Base-by-base conservation (phyloP, 2,797 vertebrate genomes). In the Sebastes itinus region DNA sequence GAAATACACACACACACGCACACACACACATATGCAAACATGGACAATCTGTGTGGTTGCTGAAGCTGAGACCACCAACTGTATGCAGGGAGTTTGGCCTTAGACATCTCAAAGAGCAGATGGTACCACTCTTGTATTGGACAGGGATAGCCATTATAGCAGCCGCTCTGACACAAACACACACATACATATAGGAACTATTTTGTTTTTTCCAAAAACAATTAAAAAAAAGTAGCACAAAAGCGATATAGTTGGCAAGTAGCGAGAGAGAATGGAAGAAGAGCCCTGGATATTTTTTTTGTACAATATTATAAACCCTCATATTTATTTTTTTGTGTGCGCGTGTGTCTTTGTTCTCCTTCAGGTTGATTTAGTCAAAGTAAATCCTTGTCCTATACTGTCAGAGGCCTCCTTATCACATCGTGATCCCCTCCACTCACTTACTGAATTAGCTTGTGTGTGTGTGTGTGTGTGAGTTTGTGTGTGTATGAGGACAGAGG, bases 401-500 rank as follows among this genome's bases (percentile, higher is more conserved):
- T 81, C 71, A 72, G 78, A 88, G 66, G 80, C 69, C 60, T 89
- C 77, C 88, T 90, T 86, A 88, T 92, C 88, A 79, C 82, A 71
- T 82, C 18, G 66, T 56, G 68, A 88, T 86, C 83, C 70, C 46
- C 46, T 49, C 46, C 46, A 49, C 46, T 49, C 46, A 49, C 46
- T 49, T 49, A 49, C 46, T 49, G 46, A 49, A 20, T 49, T 49
- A 49, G 46, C 18, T 49, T 52, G 55, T 66, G 73, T 20, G 42
- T 67, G 69, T 78, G 69, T 80, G 82, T 46, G 52, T 60, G 85
- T 55, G 58, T 67, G 25, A 33, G 52, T 65, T 55, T 73, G 63
- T 73, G 25, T 55, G 56, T 66, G 74, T 70, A 6, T 42, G 38
- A 66, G 87, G 85, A 91, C 92, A 91, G 85, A 94, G 91, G 93